Evolutionary conservation across 1,140 invertebrate species (phyloP).

Genomic region (Ectropis grisescens): DNA sequence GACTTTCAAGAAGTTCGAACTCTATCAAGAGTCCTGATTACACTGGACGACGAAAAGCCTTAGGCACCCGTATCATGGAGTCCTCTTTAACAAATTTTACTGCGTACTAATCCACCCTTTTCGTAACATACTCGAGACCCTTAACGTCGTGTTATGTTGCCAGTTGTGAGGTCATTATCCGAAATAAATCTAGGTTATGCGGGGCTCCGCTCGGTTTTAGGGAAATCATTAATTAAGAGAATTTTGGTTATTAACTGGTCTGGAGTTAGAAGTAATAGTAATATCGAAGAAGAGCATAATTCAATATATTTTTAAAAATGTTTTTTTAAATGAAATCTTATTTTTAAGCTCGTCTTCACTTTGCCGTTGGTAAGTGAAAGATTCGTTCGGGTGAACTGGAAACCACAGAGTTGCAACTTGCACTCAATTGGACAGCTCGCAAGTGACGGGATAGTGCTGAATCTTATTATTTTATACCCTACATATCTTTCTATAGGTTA

Average conservation of each 20-base stretch:
- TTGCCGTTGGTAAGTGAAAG: too few relatives aligned
- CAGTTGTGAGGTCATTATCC: slow-evolving; percentile 55
- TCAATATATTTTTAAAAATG: too few relatives aligned
- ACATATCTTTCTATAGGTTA: too few relatives aligned
- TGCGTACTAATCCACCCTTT: slow-evolving; percentile 53
- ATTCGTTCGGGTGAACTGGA: too few relatives aligned
- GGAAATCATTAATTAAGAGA: slow-evolving; percentile 46
- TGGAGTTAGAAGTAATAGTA: too few relatives aligned
- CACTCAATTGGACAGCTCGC: too few relatives aligned
- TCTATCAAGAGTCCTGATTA: slow-evolving; percentile 15
- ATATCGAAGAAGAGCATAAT: too few relatives aligned
- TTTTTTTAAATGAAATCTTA: too few relatives aligned
- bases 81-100: slow-evolving; percentile 63
- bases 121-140: slow-evolving; percentile 29
- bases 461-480: too few relatives aligned
- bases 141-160: slow-evolving; percentile 43
- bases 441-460: too few relatives aligned
- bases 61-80: slow-evolving; percentile 40
- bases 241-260: slow-evolving; percentile 19
- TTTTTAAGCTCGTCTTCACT: too few relatives aligned
- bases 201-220: slow-evolving; percentile 35
- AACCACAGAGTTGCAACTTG: too few relatives aligned
- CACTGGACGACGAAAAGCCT: slow-evolving; percentile 25
- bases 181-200: slow-evolving; percentile 57
- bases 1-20: neutral